Conservation (phyloP, 2,113 vertebrate genomes). For the Vidua macroura region DNA sequence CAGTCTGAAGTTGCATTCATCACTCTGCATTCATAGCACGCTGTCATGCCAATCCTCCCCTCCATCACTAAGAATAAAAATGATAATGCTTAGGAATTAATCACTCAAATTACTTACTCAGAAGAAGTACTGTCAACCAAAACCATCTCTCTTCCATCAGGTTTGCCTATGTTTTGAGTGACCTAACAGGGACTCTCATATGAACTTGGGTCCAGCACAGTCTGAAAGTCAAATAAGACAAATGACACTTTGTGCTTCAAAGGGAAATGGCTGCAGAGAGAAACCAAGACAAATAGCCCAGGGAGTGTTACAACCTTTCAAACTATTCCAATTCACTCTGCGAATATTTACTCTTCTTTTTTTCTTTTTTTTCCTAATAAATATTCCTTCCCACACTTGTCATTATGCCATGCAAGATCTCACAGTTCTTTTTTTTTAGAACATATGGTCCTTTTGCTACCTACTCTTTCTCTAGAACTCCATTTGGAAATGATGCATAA, state of each 20-base stretch:
- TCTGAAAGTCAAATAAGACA: background rate
- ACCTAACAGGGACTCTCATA: background rate
- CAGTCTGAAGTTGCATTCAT: background rate
- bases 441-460: conserved; percentile 20
- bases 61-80: background rate
- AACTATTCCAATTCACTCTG: background rate
- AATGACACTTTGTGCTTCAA: background rate
- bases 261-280: background rate
- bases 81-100: background rate
- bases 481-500: conserved; percentile 27
- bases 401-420: background rate
- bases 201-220: background rate
- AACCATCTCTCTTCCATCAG: background rate
- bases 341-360: background rate
- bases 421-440: background rate
- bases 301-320: background rate
- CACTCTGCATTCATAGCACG: background rate
- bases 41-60: background rate
- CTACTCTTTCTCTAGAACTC: conserved; percentile 8
- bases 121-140: background rate
- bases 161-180: background rate
- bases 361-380: background rate
- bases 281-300: background rate
- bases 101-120: conserved; percentile 6
- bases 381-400: conserved; percentile 6